Percentiles rank a stretch among this genome's conserved stretches.
phyloP scores from a whole-genome alignment of 2,113 vertebrate genomes.

The Shinisaurus crocodilurus region DNA sequence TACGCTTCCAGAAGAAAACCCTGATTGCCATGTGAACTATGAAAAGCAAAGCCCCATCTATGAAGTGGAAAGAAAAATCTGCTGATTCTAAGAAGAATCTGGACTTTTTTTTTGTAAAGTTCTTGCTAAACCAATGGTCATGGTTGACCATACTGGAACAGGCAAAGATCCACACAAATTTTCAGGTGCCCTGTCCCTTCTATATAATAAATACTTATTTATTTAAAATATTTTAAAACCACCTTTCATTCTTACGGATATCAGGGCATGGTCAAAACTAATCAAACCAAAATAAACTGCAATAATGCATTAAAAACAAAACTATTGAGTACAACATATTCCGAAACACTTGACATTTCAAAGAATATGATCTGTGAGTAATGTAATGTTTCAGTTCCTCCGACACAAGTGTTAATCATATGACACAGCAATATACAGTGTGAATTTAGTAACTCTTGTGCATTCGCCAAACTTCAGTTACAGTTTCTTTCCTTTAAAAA shows the following conservation, averaged over 20 bases:
- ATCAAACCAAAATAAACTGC: background rate
- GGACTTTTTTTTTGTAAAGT: no score
- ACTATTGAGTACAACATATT: background rate
- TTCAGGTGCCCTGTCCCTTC: constrained; percentile 37
- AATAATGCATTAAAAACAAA: background rate
- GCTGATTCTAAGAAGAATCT: constrained; percentile 55
- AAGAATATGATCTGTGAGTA: no score
- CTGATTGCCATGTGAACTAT: constrained; percentile 57
- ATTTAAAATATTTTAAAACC: no score
- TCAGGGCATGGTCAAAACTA: background rate
- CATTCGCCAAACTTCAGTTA: background rate
- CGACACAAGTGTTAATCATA: background rate
- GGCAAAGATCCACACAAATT: constrained; percentile 48
- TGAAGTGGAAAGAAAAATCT: constrained; percentile 44
- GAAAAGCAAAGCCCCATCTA: constrained; percentile 40
- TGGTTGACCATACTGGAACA: constrained; percentile 15
- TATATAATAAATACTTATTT: constrained; percentile 16
- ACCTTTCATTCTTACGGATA: background rate
- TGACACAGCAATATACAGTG: background rate
- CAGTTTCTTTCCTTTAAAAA: background rate
- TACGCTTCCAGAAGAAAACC: constrained; percentile 60
- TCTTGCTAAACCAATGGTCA: constrained; percentile 45
- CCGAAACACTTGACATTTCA: background rate
- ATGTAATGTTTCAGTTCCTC: no score
- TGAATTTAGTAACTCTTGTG: background rate